Evolutionary conservation across 2,113 vertebrate genomes (phyloP), one percentile per base, ranked within the genome.

Genomic region (Myotis yumanensis): DNA sequence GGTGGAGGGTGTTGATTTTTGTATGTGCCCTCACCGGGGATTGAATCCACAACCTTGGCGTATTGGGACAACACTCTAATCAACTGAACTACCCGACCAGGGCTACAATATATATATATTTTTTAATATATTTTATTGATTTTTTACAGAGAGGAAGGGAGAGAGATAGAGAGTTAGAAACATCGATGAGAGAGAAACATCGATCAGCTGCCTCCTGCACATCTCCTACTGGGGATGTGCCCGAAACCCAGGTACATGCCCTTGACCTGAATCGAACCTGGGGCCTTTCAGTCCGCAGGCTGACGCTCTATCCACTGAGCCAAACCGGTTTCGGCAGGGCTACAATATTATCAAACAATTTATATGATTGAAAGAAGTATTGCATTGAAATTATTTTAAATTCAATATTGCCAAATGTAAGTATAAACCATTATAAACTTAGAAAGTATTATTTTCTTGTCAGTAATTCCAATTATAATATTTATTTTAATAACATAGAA

Each of bases 381-480:
- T 89, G 89, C 28, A 59, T 11, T 93, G 52, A 93, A 59, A 75
- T 52, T 3, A 59, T 43, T 59, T 89, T 88, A 84, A 94, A 83
- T 86, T 92, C 46, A n/a, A 22, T 48, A 82, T 64, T 82, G 86
- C 2, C 57, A 93, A 71, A 93, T 77, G 87, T 54, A 82, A 79
- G 43, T 17, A 86, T 40, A 54, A 86, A 73, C 16, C 72, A 85
- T 64, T 80, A 66, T 40, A 59, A 59, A 85, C 20, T 80, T 80
- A 94, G 40, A 51, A 79, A 80, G 59, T 18, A 59, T 46, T 79
- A 32, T 57, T 62, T 81, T 81, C 59, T 79, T 80, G 35, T 77
- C 52, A 90, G 40, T 80, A 92, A 88, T 57, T 93, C 32, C 1
- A 88, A 8, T 88, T 18, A 25, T 64, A 28, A 25, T 17, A 72